These are phyloP conservation scores for Spodoptera picta DNA, from an alignment of 2,888 invertebrate species.

Conservation along the genomic window DNA sequence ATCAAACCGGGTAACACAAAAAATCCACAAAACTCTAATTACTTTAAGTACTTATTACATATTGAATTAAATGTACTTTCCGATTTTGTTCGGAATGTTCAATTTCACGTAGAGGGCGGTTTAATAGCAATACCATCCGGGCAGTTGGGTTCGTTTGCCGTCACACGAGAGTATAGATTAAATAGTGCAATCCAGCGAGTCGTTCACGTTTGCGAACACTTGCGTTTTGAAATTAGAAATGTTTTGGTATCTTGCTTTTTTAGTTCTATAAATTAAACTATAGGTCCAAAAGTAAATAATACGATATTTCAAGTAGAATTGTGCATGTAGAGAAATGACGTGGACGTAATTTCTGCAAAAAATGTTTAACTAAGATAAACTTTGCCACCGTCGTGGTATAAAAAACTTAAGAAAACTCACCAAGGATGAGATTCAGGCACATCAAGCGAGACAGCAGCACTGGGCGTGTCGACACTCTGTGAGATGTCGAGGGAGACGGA, in stretches of 20 bases:
- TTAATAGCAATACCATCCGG: slow-evolving; percentile 26
- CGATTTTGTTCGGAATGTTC: slow-evolving; percentile 15
- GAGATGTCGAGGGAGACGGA: slow-evolving; percentile 87
- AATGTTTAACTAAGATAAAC: too few relatives aligned
- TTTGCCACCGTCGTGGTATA: too few relatives aligned
- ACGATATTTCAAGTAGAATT: too few relatives aligned
- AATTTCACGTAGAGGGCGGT: slow-evolving; percentile 7
- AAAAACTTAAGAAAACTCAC: slow-evolving; percentile 56
- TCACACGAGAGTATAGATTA: slow-evolving; percentile 12
- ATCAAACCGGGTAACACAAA: neutral
- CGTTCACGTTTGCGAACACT: slow-evolving; percentile 16
- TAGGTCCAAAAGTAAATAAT: too few relatives aligned
- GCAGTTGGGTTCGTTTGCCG: slow-evolving; percentile 4
- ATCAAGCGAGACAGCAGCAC: slow-evolving; percentile 84
- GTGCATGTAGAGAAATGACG: too few relatives aligned
- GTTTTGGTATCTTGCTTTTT: neutral
- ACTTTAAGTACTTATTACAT: neutral
- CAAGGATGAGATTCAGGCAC: slow-evolving; percentile 86
- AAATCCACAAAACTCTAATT: neutral
- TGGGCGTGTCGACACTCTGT: slow-evolving; percentile 86
- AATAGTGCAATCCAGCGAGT: slow-evolving; percentile 15
- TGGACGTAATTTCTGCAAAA: too few relatives aligned
- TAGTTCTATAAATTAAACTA: too few relatives aligned
- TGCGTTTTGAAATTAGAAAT: slow-evolving; percentile 3
- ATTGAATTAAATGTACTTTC: slow-evolving; percentile 1